Conservation (phyloP, 2,113 vertebrate species). For the Hyaena hyaena region DNA sequence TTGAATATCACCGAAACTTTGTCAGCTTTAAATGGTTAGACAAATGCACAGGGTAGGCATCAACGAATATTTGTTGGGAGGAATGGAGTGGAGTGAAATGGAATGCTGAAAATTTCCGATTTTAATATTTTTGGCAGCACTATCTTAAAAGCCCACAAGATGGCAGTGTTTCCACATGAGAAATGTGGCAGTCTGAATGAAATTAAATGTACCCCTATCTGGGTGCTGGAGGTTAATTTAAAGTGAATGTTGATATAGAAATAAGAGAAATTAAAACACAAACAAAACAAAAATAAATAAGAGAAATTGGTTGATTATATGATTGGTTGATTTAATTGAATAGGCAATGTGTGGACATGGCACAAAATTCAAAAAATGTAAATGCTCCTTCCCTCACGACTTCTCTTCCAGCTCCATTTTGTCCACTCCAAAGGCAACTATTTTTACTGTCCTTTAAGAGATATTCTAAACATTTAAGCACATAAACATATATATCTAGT, state of each 20-base stretch:
- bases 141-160: conserved; percentile 60
- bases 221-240: neutral
- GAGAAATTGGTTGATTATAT: neutral
- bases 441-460: neutral
- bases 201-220: neutral
- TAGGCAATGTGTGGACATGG: neutral
- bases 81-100: neutral
- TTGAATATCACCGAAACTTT: neutral
- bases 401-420: neutral
- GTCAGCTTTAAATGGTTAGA: neutral
- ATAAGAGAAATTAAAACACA: neutral
- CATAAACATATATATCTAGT: neutral
- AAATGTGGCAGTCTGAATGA: neutral
- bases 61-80: neutral
- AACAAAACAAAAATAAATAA: neutral
- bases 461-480: neutral
- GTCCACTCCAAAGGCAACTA: neutral
- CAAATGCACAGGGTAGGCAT: neutral
- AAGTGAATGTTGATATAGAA: neutral
- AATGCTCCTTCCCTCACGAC: neutral
- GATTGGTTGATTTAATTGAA: neutral
- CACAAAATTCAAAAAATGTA: neutral
- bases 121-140: neutral
- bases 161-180: conserved; percentile 63
- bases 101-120: neutral